These are phyloP conservation scores for Cyclargus thomasi DNA, from an alignment of 1,140 invertebrate species.

Conservation along the genomic window DNA sequence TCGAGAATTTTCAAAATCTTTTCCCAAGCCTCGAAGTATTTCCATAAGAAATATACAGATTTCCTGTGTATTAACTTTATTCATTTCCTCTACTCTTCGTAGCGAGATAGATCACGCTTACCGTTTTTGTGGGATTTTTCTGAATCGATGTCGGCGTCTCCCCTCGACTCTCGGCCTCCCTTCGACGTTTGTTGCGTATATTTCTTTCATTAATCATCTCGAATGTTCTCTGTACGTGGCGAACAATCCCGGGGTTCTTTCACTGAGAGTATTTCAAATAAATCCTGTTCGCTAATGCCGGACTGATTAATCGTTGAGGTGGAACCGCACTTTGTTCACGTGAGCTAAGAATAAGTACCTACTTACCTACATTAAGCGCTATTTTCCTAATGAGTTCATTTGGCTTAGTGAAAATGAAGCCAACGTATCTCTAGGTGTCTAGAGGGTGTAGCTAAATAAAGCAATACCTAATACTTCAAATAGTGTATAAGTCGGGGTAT, in stretches of 20 bases:
- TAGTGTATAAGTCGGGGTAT: too few species aligned
- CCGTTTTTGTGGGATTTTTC: background rate
- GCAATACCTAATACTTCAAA: too few species aligned
- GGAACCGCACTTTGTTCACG: background rate
- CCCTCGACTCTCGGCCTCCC: background rate
- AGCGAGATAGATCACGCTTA: background rate
- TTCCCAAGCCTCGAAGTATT: too few species aligned
- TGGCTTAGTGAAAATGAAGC: too few species aligned
- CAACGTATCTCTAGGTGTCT: too few species aligned
- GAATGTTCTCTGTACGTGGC: background rate
- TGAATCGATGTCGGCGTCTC: conserved; percentile 1
- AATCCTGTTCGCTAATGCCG: background rate
- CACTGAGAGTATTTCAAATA: background rate
- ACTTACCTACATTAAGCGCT: background rate
- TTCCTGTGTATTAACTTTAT: background rate
- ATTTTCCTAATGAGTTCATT: too few species aligned
- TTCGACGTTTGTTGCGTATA: conserved; percentile 4
- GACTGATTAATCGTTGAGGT: background rate
- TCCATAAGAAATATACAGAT: background rate
- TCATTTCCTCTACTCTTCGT: background rate
- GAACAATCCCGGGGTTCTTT: background rate
- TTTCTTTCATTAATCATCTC: conserved; percentile 5
- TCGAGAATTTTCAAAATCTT: too few species aligned
- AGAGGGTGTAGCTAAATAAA: too few species aligned
- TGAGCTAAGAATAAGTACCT: background rate